Base-by-base conservation (phyloP, 2,797 vertebrate species). In the Mycteria americana region DNA sequence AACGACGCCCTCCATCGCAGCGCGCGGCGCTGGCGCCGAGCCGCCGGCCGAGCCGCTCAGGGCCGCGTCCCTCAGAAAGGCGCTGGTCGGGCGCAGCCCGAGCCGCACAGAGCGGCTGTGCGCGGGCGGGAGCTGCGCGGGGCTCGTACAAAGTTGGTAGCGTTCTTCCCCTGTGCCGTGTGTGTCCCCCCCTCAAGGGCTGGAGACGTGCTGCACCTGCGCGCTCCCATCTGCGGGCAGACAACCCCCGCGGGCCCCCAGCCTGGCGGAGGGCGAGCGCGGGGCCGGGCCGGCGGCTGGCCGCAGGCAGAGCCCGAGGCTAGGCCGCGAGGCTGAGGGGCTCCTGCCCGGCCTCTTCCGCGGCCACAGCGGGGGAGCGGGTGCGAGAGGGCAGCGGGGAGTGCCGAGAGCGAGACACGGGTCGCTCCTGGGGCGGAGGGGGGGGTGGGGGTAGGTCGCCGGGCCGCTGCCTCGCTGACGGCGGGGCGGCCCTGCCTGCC, bases 191-290 rank as follows among this genome's bases (percentile, higher is more conserved):
- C 33, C 13, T 5, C 53, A 14, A 31, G 37, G 15, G 21, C 13
- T 11, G 13, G 25, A 31, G 56, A 18, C 27, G 33, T 9, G 65
- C 53, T 31, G 78, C 87, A 81, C 82, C 92, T 88, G 89, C 54
- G 41, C n/a, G 10, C 43, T 22, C 11, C 27, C 23, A 2, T 1
- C 15, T 12, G 60, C 67, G 7, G 45, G 35, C 62, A 2, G 19
- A 3, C 84, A 13, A 0, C 18, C n/a, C 17, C 41, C 5, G 25
- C 1, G 31, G 24, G 27, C 5, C 24, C 37, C 24, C 31, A 4
- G 3, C 4, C 14, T 39, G 59, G 35, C 18, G 5, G 10, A 25
- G 80, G 69, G 48, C 30, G 73, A 17, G 28, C 8, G 41, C 21
- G 31, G 41, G 37, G 25, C 39, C 17, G 37, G 15, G 15, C 10